These are phyloP conservation scores for Falco peregrinus DNA, from an alignment of 2,797 vertebrate species.

Conservation along the genomic window DNA sequence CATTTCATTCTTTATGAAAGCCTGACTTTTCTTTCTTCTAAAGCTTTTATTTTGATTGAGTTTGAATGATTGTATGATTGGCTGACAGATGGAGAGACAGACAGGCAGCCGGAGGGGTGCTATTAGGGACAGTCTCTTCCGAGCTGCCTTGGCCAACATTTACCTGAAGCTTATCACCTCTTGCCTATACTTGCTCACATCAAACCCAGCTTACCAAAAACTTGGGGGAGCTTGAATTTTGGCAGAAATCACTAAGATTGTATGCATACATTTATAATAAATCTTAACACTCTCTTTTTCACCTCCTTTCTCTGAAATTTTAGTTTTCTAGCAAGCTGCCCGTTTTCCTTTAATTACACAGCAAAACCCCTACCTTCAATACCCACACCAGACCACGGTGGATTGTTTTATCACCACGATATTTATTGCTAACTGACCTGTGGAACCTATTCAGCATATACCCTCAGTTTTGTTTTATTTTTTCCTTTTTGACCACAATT, in stretches of 20 bases:
- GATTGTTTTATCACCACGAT: conserved; percentile 59
- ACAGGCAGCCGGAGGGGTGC: neutral
- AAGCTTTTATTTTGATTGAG: neutral
- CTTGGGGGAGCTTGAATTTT: neutral
- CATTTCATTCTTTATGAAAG: neutral
- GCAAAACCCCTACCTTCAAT: neutral
- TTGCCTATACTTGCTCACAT: neutral
- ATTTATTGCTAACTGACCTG: conserved; percentile 64
- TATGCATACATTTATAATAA: neutral
- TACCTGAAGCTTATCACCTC: neutral
- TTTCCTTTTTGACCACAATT: conserved; percentile 71
- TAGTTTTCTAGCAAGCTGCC: neutral
- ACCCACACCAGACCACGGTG: neutral
- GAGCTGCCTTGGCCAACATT: neutral
- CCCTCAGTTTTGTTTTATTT: neutral
- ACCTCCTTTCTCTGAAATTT: neutral
- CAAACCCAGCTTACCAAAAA: neutral
- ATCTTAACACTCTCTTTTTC: neutral
- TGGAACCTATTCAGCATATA: conserved; percentile 62
- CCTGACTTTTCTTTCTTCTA: neutral
- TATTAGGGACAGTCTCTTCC: neutral
- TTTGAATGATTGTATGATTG: neutral
- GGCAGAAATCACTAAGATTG: neutral
- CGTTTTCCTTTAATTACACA: neutral
- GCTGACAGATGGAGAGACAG: neutral